These are phyloP conservation scores for Trachymyrmex cornetzi DNA, from an alignment of 1,140 invertebrate genomes.

Conservation along the genomic window DNA sequence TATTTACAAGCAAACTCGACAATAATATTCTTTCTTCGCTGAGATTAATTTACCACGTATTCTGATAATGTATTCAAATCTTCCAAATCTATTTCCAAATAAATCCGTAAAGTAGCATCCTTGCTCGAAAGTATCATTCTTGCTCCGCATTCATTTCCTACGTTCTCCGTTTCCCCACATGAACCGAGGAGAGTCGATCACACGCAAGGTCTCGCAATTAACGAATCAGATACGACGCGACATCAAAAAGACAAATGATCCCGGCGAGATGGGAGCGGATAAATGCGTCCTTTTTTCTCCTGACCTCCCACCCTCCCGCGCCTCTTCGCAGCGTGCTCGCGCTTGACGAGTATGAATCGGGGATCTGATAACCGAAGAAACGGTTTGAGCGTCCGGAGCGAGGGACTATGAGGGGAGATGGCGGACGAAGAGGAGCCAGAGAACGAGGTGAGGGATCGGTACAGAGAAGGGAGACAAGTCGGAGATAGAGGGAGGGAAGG, in stretches of 20 bases:
- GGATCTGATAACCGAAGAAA: constrained; percentile 81
- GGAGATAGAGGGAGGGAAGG: constrained; percentile 36
- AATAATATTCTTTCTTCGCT: neutral
- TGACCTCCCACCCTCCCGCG: constrained; percentile 58
- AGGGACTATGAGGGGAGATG: constrained; percentile 58
- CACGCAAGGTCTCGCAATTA: constrained; percentile 79
- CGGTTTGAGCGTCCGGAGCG: constrained; percentile 70
- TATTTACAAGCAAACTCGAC: neutral
- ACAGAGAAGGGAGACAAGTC: constrained; percentile 30
- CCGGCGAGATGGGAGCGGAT: constrained; percentile 74
- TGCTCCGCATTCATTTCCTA: constrained; percentile 42
- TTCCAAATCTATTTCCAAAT: neutral
- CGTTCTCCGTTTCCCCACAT: constrained; percentile 31
- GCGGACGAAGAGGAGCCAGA: constrained; percentile 40
- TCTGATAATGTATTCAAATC: neutral
- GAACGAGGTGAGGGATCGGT: constrained; percentile 41
- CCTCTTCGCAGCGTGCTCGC: constrained; percentile 65
- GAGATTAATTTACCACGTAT: constrained; percentile 28
- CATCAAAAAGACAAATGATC: constrained; percentile 81
- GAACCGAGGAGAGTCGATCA: constrained; percentile 71
- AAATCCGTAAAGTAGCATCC: constrained; percentile 26
- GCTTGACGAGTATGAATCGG: constrained; percentile 81
- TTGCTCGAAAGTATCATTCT: neutral
- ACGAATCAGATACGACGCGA: constrained; percentile 80
- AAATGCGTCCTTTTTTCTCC: constrained; percentile 74